Conservation (phyloP, 2,113 vertebrate genomes). For the Colius striatus region DNA sequence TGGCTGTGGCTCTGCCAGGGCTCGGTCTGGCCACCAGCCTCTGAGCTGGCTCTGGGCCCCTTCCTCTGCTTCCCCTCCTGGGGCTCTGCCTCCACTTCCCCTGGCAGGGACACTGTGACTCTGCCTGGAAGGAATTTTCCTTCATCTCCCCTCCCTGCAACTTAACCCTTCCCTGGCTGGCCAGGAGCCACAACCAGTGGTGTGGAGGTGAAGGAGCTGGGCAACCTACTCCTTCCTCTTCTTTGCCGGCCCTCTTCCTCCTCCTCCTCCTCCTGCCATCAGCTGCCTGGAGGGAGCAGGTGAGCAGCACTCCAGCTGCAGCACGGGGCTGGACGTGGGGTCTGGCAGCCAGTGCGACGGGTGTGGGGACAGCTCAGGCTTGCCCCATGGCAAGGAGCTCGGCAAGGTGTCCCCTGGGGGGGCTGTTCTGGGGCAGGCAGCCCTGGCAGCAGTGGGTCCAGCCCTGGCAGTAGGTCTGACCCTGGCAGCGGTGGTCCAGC, state of each 20-base stretch:
- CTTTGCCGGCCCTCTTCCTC: not conserved
- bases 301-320: rapidly evolving
- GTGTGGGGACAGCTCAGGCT: rapidly evolving
- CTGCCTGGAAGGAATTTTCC: conserved; percentile 63
- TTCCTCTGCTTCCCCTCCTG: not conserved
- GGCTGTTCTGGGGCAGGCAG: rapidly evolving
- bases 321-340: not conserved
- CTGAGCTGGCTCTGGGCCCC: not conserved
- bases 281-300: not conserved
- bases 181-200: not conserved
- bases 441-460: not conserved
- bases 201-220: not conserved
- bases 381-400: rapidly evolving
- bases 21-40: not conserved
- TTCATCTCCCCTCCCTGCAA: not conserved
- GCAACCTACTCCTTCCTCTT: not conserved
- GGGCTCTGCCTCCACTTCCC: conserved; percentile 24
- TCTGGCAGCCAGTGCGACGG: rapidly evolving
- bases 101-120: conserved; percentile 39
- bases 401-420: rapidly evolving
- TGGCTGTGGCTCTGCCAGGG: rapidly evolving
- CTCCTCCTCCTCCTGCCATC: not conserved
- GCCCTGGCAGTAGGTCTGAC: not conserved
- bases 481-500: not conserved
- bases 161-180: conserved; percentile 53